Base-by-base conservation (phyloP, 1,140 invertebrate genomes). In the Tetragonula clypearis region DNA sequence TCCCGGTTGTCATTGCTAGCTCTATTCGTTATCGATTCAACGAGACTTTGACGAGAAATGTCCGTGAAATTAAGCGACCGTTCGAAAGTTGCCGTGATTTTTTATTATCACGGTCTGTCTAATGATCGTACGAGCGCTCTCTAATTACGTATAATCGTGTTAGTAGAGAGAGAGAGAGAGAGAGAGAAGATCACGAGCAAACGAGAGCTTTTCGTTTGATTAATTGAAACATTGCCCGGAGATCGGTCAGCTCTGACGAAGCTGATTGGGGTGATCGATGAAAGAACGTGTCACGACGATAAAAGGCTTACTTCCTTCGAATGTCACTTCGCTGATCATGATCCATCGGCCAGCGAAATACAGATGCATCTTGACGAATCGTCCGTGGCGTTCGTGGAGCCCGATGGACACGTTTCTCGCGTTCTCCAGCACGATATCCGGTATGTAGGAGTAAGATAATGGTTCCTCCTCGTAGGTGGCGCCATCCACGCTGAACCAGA, bases 311-410 rank as follows among this genome's bases (percentile, higher is more conserved):
- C 97, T 95, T 78, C 96, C 96, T 72, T 96, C 95, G 90, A 97
- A 97, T 58, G 95, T 95, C 15, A 98, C 96, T 95, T 98, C 98
- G 91, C 97, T 97, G 68, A 98, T 96, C 93, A 98, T 96, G 83
- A 98, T 96, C 97, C 97, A 98, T 69, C 96, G 95, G 41, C 96
- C 95, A 55, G 97, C 96, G 92, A 98, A 98, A 92, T 96, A 96
- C 9, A 98, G 95, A 82, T 97, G 96, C 55, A 98, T 93, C 92
- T 97, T 97, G 73, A 98, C 94, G 88, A 96, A 96, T 86, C 95
- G 95, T 17, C 96, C 97, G 9, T 97, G 91, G 41, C 95, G 93
- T 21, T 95, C 94, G 88, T 97, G 95, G 12, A 98, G 93, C 72
- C 95, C 95, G 81, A 98, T 97, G 75, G 96, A 96, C 12, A 98